phyloP scores from a whole-genome alignment of 2,888 invertebrate species.

The Mellilla xanthometata region DNA sequence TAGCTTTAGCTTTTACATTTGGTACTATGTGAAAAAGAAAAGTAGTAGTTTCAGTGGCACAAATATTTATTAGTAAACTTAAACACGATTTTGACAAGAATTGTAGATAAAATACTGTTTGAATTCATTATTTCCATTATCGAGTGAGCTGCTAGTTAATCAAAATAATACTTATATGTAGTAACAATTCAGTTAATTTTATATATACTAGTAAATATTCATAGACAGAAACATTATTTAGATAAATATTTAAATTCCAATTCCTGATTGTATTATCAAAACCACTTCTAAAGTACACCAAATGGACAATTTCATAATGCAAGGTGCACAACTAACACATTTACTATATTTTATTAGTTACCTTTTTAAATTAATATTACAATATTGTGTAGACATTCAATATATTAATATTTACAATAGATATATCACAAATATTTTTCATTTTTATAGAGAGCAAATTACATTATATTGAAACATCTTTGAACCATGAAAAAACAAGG shows the following conservation, averaged over 20 bases:
- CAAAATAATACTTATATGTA: no score
- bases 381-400: conserved; percentile 39
- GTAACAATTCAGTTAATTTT: no score
- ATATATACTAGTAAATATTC: no score
- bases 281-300: conserved; percentile 13
- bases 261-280: no score
- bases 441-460: conserved; percentile 20
- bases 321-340: conserved; percentile 19
- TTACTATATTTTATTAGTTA: conserved; percentile 8
- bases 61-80: conserved; percentile 48
- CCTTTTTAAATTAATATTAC: conserved; percentile 14
- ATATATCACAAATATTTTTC: conserved; percentile 44
- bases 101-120: conserved; percentile 38
- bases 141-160: no score
- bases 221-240: no score
- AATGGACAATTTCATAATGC: conserved; percentile 17
- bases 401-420: conserved; percentile 44
- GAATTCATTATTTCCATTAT: no score
- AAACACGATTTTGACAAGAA: conserved; percentile 50
- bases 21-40: no score
- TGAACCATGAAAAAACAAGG: no score
- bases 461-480: background rate
- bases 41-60: conserved; percentile 34
- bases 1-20: no score
- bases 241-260: no score